These are phyloP conservation scores for Procapra przewalskii DNA, from an alignment of 2,113 vertebrate species.

Conservation along the genomic window DNA sequence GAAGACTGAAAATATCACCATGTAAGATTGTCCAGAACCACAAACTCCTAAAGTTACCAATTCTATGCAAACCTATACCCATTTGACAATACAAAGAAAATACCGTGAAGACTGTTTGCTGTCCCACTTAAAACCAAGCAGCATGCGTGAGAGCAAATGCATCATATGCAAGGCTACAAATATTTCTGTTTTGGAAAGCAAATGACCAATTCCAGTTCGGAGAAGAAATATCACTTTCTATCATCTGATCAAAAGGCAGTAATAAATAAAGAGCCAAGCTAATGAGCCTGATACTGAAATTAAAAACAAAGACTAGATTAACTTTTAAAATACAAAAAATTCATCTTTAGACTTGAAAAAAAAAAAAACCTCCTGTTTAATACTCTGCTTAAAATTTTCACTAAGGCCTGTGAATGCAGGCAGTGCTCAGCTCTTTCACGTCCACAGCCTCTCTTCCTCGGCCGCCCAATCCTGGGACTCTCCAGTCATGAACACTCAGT, in stretches of 20 bases:
- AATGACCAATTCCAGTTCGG: constrained; percentile 4
- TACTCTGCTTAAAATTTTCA: neutral
- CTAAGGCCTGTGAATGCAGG: neutral
- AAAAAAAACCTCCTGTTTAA: neutral
- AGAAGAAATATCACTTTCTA: neutral
- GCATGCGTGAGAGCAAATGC: neutral
- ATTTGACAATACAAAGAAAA: neutral
- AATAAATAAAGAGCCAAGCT: neutral
- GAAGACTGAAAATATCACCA: constrained; percentile 26
- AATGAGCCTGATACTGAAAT: neutral
- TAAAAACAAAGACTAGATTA: neutral
- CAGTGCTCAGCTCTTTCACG: neutral
- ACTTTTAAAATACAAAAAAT: constrained; percentile 9
- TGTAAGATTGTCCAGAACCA: neutral
- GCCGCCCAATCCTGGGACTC: neutral
- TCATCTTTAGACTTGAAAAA: neutral
- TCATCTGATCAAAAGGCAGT: neutral
- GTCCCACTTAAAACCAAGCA: neutral
- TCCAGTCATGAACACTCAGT: neutral
- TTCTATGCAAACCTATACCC: neutral
- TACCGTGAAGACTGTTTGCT: neutral
- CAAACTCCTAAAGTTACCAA: constrained; percentile 40
- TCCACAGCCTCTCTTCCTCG: neutral
- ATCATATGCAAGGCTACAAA: neutral
- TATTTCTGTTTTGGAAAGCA: constrained; percentile 10